Conservation (phyloP, 2,113 vertebrate species). For the Callocephalon fimbriatum region DNA sequence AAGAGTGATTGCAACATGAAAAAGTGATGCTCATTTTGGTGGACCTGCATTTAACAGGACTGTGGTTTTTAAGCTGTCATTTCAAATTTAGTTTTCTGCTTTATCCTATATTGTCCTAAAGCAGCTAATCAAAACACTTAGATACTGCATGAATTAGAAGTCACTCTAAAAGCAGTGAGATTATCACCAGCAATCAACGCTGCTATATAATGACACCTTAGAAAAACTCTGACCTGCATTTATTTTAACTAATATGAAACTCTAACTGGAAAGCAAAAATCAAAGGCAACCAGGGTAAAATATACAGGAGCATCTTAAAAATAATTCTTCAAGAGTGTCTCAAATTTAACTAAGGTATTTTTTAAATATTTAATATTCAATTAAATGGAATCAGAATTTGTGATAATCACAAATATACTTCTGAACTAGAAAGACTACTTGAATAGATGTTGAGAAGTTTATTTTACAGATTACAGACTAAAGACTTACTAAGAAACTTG, state of each 20-base stretch:
- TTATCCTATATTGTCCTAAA: background rate
- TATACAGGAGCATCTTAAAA: background rate
- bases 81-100: constrained; percentile 16
- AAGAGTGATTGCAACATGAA: constrained; percentile 23
- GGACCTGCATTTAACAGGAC: background rate
- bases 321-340: background rate
- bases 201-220: background rate
- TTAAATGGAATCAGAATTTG: background rate
- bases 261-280: background rate
- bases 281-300: background rate
- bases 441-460: background rate
- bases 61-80: background rate
- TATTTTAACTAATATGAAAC: background rate
- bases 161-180: background rate
- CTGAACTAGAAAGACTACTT: background rate
- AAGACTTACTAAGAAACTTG: background rate
- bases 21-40: constrained; percentile 9
- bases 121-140: constrained; percentile 22
- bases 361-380: background rate
- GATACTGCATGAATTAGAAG: constrained; percentile 10
- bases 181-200: background rate
- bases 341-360: background rate
- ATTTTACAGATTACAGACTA: background rate
- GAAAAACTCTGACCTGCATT: background rate
- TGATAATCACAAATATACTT: background rate